Base-by-base conservation (phyloP, 1,140 invertebrate genomes). In the Drosophila eugracilis region DNA sequence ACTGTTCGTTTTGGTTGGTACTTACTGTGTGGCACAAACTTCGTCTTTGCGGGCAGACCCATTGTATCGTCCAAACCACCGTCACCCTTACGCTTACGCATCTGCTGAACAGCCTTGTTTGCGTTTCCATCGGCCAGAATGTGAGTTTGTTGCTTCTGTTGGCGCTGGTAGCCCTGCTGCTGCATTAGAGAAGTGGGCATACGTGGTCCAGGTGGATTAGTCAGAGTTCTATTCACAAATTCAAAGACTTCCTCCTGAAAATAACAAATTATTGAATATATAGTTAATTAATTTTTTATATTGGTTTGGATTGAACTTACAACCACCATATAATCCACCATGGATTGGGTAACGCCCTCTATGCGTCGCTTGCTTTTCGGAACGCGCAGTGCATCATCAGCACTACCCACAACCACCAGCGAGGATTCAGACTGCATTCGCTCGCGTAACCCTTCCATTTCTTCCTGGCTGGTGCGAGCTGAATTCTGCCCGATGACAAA, bases 401-500 rank as follows among this genome's bases (percentile, higher is more conserved):
- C 96, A 30, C 95, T 95, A 17, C 96, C 96, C n/a, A 98, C 95
- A 1, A 98, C 94, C 9, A 97, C 93, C 10, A 98, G 90, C 53
- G 95, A 94, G 1, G 95, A 96, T 80, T 97, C 95, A 0, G 95
- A 95, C 60, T 94, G 92, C 94, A 97, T 95, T 47, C 94, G 93
- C 79, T 96, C 94, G 5, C 96, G 91, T 7, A 97, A 89, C 49
- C 96, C 94, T 90, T 97, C 96, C 52, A 98, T 92, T 86, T 96
- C 95, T 76, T 97, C 96, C 28, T 95, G 91, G 19, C 94, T 94
- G 15, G 76, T 86, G 55, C 90, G 84, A 0, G 90, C 93, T 0
- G 96, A 94, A 90, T 95, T 94, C 84, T 97, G 95, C 3, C 97
- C 97, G 70, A 97, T 94, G 1, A 97, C 93, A 92, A 97, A 97